phyloP scores from a whole-genome alignment of 2,113 vertebrate genomes.

The Phaetusa simplex region DNA sequence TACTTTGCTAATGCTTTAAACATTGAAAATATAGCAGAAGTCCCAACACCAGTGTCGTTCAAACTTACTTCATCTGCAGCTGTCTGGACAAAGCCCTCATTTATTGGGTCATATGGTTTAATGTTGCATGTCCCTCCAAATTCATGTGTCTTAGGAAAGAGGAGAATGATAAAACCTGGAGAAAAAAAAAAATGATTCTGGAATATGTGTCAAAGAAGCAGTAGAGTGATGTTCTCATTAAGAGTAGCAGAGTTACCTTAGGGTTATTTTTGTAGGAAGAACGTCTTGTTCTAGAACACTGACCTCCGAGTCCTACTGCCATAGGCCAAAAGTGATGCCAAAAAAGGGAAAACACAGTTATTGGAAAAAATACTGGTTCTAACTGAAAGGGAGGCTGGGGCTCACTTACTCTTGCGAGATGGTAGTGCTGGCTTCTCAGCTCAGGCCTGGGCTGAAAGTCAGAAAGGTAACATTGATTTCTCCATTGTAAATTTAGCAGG shows the following conservation, averaged over 20 bases:
- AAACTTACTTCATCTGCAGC: neutral
- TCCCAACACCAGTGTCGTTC: neutral
- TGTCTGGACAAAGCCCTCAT: neutral
- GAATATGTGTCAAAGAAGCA: constrained; percentile 8
- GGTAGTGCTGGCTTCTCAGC: neutral
- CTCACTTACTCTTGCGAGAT: neutral
- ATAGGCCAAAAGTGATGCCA: neutral
- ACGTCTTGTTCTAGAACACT: constrained; percentile 25
- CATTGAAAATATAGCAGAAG: neutral
- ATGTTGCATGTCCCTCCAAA: neutral
- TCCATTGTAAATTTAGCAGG: neutral
- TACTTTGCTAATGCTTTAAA: neutral
- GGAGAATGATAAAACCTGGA: neutral
- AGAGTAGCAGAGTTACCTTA: neutral
- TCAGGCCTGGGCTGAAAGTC: neutral
- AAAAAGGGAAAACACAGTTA: neutral
- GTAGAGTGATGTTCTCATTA: constrained; percentile 16
- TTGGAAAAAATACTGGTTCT: neutral
- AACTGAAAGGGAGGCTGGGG: neutral
- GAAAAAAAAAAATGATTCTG: neutral
- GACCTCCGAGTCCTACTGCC: neutral
- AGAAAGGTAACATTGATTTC: neutral
- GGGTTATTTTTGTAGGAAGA: constrained; percentile 38
- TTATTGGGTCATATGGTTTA: neutral
- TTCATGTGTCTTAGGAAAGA: neutral